phyloP scores from a whole-genome alignment of 2,113 vertebrate species.

The Rana temporaria region DNA sequence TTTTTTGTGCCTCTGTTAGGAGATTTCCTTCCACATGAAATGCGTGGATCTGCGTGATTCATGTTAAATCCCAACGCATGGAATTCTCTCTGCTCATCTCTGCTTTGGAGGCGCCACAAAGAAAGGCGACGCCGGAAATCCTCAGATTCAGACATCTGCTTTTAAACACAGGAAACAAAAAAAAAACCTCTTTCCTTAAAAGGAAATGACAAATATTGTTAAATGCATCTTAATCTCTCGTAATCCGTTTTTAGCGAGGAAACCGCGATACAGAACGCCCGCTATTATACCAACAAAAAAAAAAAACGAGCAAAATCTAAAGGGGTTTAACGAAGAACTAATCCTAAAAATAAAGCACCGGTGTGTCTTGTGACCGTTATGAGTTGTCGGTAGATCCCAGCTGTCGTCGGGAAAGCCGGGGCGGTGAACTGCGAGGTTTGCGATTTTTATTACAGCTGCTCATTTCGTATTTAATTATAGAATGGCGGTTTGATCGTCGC shows the following conservation, averaged over 20 bases:
- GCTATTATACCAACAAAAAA: not conserved
- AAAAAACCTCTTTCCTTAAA: not conserved
- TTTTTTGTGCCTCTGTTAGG: no score
- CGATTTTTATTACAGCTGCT: constrained; percentile 16
- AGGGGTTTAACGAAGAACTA: constrained; percentile 2
- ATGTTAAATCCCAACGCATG: no score
- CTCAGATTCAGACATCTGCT: not conserved
- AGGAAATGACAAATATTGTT: not conserved
- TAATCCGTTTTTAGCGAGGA: constrained; percentile 11
- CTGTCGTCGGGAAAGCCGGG: not conserved
- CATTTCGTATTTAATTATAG: constrained; percentile 11
- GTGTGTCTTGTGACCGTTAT: not conserved
- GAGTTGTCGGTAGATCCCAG: not conserved
- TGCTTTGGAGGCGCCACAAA: no score
- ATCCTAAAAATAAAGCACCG: constrained; percentile 18
- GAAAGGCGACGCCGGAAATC: not conserved
- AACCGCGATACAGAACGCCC: not conserved
- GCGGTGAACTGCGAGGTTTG: not conserved
- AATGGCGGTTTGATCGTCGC: not conserved
- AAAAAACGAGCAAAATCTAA: constrained; percentile 17
- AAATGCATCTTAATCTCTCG: not conserved
- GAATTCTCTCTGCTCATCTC: no score
- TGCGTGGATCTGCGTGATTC: no score
- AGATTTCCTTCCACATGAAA: no score
- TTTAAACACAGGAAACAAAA: not conserved